A percentile compares a stretch with the other conserved stretches of the same genome.
Conservation (phyloP, 2,113 vertebrate species). For the Misgurnus mizolepis region DNA sequence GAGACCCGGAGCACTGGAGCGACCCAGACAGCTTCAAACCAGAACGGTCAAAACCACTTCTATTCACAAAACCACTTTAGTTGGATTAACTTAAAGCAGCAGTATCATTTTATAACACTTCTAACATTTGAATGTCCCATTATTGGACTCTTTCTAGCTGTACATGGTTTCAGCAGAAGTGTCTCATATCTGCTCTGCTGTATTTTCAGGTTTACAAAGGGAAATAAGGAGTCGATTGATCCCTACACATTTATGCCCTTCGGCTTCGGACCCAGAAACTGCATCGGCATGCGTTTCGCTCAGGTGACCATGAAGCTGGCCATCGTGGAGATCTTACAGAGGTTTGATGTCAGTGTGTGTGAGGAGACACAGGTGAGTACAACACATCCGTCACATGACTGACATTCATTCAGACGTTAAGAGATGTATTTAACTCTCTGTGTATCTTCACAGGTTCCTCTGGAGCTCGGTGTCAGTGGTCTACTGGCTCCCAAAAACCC, state of each 20-base stretch:
- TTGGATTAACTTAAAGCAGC: too few species aligned
- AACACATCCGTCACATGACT: background rate
- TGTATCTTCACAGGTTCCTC: conserved; percentile 32
- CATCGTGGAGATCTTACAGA: conserved; percentile 50
- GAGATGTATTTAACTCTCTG: background rate
- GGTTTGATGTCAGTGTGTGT: conserved; percentile 41
- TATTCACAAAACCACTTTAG: background rate
- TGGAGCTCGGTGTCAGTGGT: background rate
- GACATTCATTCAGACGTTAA: background rate
- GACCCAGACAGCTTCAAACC: conserved; percentile 54
- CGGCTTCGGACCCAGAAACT: conserved; percentile 63
- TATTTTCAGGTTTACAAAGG: conserved; percentile 56
- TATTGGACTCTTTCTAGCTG: too few species aligned
- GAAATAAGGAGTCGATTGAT: conserved; percentile 47
- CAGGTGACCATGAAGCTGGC: conserved; percentile 56
- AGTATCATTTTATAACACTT: too few species aligned
- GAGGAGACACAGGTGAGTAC: conserved; percentile 47
- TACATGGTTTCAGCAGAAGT: too few species aligned
- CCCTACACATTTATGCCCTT: conserved; percentile 59
- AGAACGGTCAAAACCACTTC: conserved; percentile 35
- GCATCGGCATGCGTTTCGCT: conserved; percentile 63
- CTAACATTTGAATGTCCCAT: too few species aligned
- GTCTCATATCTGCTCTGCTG: background rate
- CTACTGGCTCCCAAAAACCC: conserved; percentile 36
- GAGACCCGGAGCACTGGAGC: conserved; percentile 61